These are phyloP conservation scores for Pipistrellus pygmaeus DNA, from an alignment of 2,797 vertebrate genomes.

Conservation along the genomic window DNA sequence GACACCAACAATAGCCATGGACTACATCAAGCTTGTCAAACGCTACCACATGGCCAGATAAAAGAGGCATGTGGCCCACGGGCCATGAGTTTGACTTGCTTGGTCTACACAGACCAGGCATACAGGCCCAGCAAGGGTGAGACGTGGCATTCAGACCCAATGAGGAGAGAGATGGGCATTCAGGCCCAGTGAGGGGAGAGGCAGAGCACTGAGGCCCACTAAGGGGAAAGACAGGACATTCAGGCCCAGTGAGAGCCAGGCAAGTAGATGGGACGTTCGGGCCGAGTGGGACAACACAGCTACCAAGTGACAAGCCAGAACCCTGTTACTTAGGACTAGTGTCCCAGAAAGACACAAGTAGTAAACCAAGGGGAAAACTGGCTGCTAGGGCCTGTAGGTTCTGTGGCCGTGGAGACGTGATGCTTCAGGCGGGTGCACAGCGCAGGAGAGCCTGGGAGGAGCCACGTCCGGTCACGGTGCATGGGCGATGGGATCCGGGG, in stretches of 20 bases:
- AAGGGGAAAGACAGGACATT: too few relatives aligned
- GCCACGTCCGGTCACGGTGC: accelerated
- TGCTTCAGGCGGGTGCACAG: accelerated
- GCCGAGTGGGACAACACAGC: neutral
- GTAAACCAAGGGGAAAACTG: neutral
- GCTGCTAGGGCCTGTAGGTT: accelerated
- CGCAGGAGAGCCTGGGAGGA: accelerated
- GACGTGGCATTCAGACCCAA: too few relatives aligned
- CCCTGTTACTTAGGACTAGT: accelerated
- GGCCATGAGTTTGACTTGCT: too few relatives aligned
- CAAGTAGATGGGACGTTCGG: accelerated
- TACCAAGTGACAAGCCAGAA: accelerated
- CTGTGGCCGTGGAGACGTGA: accelerated
- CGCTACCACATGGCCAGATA: too few relatives aligned
- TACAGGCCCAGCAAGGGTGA: too few relatives aligned
- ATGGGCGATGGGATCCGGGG: neutral
- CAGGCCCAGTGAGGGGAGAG: too few relatives aligned
- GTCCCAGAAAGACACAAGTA: neutral
- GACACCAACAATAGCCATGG: neutral
- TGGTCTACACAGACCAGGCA: neutral
- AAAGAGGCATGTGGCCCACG: too few relatives aligned
- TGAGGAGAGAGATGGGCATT: too few relatives aligned
- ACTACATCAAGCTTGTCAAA: too few relatives aligned
- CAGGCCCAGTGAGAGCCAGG: too few relatives aligned
- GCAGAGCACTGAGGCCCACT: too few relatives aligned